Conservation (phyloP, 2,888 invertebrate genomes). For the Spialia ferax region DNA sequence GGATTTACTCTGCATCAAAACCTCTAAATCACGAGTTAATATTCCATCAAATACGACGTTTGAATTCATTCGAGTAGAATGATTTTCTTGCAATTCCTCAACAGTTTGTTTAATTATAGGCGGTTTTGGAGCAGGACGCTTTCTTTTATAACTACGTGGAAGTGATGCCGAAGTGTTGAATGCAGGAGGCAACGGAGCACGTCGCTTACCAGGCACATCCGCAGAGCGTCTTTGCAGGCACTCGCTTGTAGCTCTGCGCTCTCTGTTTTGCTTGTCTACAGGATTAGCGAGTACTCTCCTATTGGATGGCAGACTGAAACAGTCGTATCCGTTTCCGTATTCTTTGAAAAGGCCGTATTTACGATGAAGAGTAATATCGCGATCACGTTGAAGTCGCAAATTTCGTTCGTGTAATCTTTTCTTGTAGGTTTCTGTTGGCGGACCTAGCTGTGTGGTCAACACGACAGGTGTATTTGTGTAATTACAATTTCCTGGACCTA, state of each 20-base stretch:
- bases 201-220: conserved; percentile 92
- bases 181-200: conserved; percentile 90
- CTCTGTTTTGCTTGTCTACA: conserved; percentile 59
- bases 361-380: conserved; percentile 87
- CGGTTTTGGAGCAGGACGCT: conserved; percentile 86
- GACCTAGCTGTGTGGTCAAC: conserved; percentile 81
- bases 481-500: conserved; percentile 84
- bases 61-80: conserved; percentile 55
- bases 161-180: conserved; percentile 71
- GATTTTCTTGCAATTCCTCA: conserved; percentile 45
- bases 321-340: conserved; percentile 66
- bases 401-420: conserved; percentile 88
- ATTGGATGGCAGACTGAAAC: conserved; percentile 67
- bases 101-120: conserved; percentile 58
- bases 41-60: conserved; percentile 42
- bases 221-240: conserved; percentile 86
- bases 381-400: conserved; percentile 85
- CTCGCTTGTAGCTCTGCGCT: conserved; percentile 88
- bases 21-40: conserved; percentile 36
- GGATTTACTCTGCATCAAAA: conserved; percentile 45
- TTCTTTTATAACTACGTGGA: conserved; percentile 61
- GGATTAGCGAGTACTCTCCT: conserved; percentile 52
- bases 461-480: conserved; percentile 67
- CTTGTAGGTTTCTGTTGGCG: conserved; percentile 89
- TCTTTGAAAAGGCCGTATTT: conserved; percentile 87